Percentiles rank a stretch among this genome's conserved stretches.
Evolutionary conservation across 2,113 vertebrate species (phyloP).

Genomic region (Sebastes schlegelii): DNA sequence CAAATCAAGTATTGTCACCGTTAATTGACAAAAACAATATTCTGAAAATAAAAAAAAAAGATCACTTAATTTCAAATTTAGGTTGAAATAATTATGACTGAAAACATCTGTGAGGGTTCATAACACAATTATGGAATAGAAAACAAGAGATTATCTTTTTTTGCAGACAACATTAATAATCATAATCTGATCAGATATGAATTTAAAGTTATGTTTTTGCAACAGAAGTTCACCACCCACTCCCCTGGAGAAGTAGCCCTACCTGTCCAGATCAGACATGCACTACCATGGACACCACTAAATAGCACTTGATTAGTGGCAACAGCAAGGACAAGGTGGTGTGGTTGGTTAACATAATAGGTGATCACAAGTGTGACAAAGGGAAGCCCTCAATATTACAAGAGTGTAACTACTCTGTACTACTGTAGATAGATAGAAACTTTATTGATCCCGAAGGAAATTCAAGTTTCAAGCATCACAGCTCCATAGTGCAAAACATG

Average conservation of each 20-base stretch:
- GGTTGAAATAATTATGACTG: neutral
- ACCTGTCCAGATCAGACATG: neutral
- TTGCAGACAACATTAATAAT: too few species aligned
- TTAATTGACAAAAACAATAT: neutral
- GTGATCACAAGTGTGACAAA: neutral
- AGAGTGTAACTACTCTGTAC: neutral
- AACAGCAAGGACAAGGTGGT: neutral
- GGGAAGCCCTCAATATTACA: neutral
- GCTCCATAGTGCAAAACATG: too few species aligned
- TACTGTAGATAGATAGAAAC: neutral
- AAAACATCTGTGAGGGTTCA: neutral
- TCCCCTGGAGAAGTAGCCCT: neutral
- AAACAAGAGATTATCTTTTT: too few species aligned
- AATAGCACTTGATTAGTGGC: neutral
- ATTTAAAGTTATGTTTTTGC: neutral
- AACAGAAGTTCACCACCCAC: neutral
- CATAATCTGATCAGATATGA: neutral
- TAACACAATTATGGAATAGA: too few species aligned
- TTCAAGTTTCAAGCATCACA: too few species aligned
- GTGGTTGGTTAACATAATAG: neutral
- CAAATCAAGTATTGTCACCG: rapidly evolving
- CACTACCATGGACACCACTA: neutral
- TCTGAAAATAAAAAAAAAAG: neutral
- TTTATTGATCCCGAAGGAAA: too few species aligned
- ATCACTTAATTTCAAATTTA: neutral